phyloP scores from a whole-genome alignment of 2,797 vertebrate species.

The Acanthornis magna region DNA sequence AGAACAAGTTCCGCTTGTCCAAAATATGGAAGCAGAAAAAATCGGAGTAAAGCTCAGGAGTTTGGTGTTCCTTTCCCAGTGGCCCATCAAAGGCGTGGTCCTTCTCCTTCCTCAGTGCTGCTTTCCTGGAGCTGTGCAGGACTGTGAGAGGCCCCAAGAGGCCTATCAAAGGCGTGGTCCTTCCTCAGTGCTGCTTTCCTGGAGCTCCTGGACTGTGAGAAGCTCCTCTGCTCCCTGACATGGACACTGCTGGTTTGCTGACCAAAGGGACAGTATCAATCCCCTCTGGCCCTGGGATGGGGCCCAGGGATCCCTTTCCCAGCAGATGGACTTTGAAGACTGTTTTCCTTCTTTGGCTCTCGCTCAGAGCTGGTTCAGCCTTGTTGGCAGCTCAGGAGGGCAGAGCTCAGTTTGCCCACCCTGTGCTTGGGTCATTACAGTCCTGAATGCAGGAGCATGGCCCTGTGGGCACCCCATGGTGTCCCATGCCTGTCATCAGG shows the following conservation, averaged over 20 bases:
- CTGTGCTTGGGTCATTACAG: neutral
- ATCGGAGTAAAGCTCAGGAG: constrained; percentile 29
- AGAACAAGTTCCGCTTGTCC: constrained; percentile 60
- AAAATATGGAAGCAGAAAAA: constrained; percentile 67
- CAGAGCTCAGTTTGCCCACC: neutral
- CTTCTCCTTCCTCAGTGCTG: neutral
- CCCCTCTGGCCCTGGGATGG: neutral
- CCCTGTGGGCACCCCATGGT: neutral
- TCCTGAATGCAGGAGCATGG: neutral
- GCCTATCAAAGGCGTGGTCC: neutral
- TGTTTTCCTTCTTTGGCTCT: neutral
- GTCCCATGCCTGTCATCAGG: neutral
- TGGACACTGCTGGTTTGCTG: neutral
- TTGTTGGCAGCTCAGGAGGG: neutral
- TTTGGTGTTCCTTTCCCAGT: neutral
- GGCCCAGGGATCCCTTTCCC: neutral
- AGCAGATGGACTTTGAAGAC: neutral
- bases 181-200: neutral
- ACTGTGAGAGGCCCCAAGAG: neutral
- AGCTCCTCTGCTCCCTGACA: neutral
- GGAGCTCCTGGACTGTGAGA: neutral
- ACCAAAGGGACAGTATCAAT: neutral
- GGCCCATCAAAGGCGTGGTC: neutral
- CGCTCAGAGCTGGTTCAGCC: neutral
- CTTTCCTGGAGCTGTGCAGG: neutral